A percentile compares a stretch with the other conserved stretches of the same genome.
Evolutionary conservation across 2,113 vertebrate species (phyloP).

Genomic region (Ciconia stormi): DNA sequence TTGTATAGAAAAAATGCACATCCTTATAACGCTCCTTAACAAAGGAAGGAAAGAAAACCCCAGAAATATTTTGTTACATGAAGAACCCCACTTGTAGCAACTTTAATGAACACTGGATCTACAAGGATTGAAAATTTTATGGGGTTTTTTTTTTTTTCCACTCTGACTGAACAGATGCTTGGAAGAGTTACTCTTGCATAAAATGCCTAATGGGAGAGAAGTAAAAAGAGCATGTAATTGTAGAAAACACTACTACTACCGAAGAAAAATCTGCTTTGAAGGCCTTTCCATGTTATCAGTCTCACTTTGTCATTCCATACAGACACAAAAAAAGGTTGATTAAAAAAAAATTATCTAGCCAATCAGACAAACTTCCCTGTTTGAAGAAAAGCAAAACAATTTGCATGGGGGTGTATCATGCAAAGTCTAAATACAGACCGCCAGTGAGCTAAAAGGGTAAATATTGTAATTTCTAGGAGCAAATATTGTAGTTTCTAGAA

Average conservation of each 20-base stretch:
- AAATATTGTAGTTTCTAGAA: conserved; percentile 31
- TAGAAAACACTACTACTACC: background rate
- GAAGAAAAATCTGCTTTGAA: background rate
- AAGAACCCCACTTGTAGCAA: background rate
- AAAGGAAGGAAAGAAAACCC: background rate
- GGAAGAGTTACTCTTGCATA: background rate
- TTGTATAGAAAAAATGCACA: background rate
- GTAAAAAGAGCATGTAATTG: background rate
- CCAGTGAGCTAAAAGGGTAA: background rate
- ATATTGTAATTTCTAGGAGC: conserved; percentile 27
- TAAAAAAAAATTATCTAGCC: background rate
- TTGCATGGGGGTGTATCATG: background rate
- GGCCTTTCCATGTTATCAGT: background rate
- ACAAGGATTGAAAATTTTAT: background rate
- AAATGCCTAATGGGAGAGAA: background rate
- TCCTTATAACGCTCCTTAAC: background rate
- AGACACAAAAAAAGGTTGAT: background rate
- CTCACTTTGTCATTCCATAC: background rate
- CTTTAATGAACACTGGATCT: background rate
- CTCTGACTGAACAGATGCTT: background rate
- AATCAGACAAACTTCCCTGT: background rate
- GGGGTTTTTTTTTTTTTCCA: background rate
- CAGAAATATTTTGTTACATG: background rate
- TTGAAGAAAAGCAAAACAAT: background rate
- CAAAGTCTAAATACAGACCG: background rate